Percentiles rank a stretch among this genome's conserved stretches.
phyloP scores from a whole-genome alignment of 2,113 vertebrate species.

The Phycodurus eques region DNA sequence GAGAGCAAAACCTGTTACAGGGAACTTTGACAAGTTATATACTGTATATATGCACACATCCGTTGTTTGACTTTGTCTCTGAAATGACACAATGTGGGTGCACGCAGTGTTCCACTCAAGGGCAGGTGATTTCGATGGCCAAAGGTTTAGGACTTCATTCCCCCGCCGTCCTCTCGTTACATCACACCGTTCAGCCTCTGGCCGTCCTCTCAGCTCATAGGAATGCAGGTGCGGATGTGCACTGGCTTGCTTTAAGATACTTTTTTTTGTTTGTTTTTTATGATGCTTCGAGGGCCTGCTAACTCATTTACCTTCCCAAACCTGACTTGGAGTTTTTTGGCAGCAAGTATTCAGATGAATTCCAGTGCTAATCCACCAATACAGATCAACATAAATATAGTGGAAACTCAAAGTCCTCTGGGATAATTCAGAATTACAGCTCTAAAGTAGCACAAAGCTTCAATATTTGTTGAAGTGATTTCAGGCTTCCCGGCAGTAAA shows the following conservation, averaged over 20 bases:
- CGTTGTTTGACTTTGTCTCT: not conserved
- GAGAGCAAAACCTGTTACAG: too few relatives aligned
- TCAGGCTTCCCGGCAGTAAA: too few relatives aligned
- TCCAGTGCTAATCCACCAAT: not conserved
- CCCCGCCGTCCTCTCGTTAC: slow-evolving; percentile 7
- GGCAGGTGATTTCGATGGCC: slow-evolving; percentile 40
- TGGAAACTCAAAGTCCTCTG: not conserved
- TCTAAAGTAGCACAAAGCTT: not conserved
- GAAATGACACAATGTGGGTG: slow-evolving; percentile 19
- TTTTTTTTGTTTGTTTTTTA: slow-evolving; percentile 26
- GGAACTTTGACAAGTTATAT: too few relatives aligned
- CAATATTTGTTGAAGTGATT: not conserved
- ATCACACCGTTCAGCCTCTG: slow-evolving; percentile 46
- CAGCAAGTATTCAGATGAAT: not conserved
- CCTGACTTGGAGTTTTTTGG: slow-evolving; percentile 15
- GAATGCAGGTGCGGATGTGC: slow-evolving; percentile 58
- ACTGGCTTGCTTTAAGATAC: slow-evolving; percentile 43
- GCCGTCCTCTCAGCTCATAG: slow-evolving; percentile 39
- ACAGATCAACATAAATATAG: not conserved
- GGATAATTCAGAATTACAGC: not conserved
- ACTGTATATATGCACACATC: too few relatives aligned
- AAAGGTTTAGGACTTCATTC: slow-evolving; percentile 58
- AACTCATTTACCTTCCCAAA: slow-evolving; percentile 30
- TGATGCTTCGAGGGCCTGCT: slow-evolving; percentile 33
- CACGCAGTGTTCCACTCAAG: slow-evolving; percentile 1